Percentiles rank a stretch among this genome's conserved stretches.
These are phyloP conservation scores for Pterocles orientalis DNA, from an alignment of 2,113 vertebrate species.

Conservation along the genomic window DNA sequence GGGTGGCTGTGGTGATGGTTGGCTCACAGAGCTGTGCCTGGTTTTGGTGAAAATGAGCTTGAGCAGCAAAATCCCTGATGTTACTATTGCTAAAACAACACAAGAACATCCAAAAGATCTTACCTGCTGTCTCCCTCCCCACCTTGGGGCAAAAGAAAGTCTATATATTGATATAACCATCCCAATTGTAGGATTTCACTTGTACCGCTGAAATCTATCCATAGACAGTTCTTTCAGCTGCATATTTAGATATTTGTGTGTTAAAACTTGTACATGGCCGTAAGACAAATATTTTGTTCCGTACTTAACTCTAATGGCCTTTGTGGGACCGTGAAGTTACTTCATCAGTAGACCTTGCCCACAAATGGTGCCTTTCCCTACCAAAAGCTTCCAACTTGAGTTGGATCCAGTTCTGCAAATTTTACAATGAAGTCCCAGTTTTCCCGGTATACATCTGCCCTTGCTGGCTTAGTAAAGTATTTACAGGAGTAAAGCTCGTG, in stretches of 20 bases:
- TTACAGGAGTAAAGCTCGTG: neutral
- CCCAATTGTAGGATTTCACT: neutral
- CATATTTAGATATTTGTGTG: neutral
- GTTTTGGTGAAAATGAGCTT: neutral
- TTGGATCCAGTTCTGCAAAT: neutral
- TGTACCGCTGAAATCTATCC: neutral
- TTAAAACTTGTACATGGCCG: neutral
- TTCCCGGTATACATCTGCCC: fast-evolving
- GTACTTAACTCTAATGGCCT: neutral
- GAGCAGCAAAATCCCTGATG: neutral
- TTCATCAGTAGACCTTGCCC: neutral
- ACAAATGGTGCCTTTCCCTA: neutral
- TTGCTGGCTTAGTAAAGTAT: neutral
- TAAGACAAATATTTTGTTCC: neutral
- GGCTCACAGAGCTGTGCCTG: neutral
- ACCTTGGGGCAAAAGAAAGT: neutral
- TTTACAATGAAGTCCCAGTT: neutral
- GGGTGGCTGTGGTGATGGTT: neutral
- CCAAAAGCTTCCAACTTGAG: neutral
- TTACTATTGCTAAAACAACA: neutral
- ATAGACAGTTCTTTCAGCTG: neutral
- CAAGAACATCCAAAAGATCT: neutral
- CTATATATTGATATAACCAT: neutral
- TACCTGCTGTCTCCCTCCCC: fast-evolving
- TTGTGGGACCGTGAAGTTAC: neutral